Base-by-base conservation (phyloP, 2,113 vertebrate genomes). In the Anas platyrhynchos region DNA sequence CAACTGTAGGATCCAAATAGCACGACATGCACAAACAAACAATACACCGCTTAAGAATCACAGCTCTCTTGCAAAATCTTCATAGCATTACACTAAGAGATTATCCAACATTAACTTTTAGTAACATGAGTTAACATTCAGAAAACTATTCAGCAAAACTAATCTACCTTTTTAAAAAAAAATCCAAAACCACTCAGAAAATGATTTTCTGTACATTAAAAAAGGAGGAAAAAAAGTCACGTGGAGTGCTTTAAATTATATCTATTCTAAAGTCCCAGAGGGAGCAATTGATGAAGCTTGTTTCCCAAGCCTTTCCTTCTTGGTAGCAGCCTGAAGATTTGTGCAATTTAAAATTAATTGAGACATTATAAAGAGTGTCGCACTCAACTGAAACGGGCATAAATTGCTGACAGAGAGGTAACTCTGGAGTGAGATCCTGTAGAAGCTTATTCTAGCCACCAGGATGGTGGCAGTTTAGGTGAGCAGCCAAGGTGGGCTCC, bases 341-440 rank as follows among this genome's bases (percentile, higher is more conserved):
- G 16, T 48, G 32, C 41, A 46, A 71, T 68, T 92, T 92, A 81
- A 86, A 92, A 86, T 81, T 88, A 93, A 95, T 31, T 90, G 68
- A 63, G 25, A 22, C 10, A 7, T 67, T 88, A 86, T 93, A 77
- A 95, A 48, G 31, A 77, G 68, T 26, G 75, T 8, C 62, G 48
- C n/a, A 38, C 15, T 93, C 66, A 43, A 65, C 1, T 83, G 72
- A 93, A 91, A 93, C 14, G 16, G 71, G 38, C 32, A 62, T 71
- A 75, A 91, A 52, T 85, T 63, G 44, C 67, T 73, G 58, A 68
- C 69, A 91, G 75, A 88, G 41, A 79, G 46, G 23, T 61, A 89
- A 91, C 23, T 69, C 54, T 93, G 75, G 54, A 88, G 67, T 50
- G 48, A 93, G 76, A 83, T 73, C 43, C 67, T 79, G 44, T 65